Evolutionary conservation across 2,797 vertebrate genomes (phyloP).

Genomic region (Sphenopsis melanotis): DNA sequence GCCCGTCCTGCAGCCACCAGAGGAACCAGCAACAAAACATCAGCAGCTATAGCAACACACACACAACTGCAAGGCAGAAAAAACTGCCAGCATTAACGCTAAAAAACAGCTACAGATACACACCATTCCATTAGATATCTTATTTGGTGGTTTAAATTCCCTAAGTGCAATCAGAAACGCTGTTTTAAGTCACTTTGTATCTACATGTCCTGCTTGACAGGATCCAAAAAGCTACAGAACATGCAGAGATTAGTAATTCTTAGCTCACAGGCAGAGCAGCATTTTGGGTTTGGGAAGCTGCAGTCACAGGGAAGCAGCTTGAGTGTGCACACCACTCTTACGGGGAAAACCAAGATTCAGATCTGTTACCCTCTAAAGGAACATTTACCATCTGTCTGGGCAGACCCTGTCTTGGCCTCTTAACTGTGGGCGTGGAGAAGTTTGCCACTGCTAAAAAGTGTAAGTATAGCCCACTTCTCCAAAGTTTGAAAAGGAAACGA

Average conservation of each 20-base stretch:
- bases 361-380: background rate
- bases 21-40: background rate
- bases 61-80: background rate
- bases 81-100: background rate
- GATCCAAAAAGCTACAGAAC: background rate
- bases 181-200: background rate
- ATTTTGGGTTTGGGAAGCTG: background rate
- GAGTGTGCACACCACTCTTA: background rate
- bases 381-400: background rate
- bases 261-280: background rate
- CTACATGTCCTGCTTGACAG: background rate
- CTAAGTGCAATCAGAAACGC: background rate
- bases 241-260: background rate
- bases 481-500: background rate
- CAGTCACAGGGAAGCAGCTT: background rate
- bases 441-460: background rate
- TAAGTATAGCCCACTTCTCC: background rate
- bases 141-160: background rate
- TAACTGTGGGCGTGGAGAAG: background rate
- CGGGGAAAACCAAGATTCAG: background rate
- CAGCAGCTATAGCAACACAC: background rate
- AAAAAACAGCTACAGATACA: background rate
- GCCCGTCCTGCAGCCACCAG: slow-evolving; percentile 83
- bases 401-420: background rate
- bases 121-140: background rate